These are phyloP conservation scores for Dryobotodes eremita DNA, from an alignment of 2,888 invertebrate species.

Conservation along the genomic window DNA sequence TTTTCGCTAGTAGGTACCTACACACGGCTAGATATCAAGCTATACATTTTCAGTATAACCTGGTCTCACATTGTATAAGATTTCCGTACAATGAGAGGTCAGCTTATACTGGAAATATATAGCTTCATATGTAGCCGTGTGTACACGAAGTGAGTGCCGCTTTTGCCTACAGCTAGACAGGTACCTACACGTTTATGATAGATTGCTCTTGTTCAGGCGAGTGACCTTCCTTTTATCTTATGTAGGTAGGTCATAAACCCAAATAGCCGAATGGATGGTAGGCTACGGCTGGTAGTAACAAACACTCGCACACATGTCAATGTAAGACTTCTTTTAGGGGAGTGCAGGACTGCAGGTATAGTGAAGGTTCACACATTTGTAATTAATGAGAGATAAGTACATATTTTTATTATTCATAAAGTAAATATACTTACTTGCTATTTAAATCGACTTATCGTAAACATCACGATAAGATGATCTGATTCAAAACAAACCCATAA, in stretches of 20 bases:
- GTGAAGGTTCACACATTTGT: neutral
- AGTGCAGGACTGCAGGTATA: neutral
- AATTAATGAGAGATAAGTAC: neutral
- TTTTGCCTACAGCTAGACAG: neutral
- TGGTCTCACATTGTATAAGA: too few relatives aligned
- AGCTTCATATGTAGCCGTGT: too few relatives aligned
- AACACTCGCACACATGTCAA: neutral
- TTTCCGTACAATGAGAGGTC: too few relatives aligned
- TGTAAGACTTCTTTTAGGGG: neutral
- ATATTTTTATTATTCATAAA: slow-evolving; percentile 13
- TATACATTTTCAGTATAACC: too few relatives aligned
- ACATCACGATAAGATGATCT: slow-evolving; percentile 44
- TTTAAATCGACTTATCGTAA: slow-evolving; percentile 1
- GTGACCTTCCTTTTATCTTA: slow-evolving; percentile 21
- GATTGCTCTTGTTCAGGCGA: slow-evolving; percentile 7
- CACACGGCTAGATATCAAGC: too few relatives aligned
- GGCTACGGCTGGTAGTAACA: neutral
- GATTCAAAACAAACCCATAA: slow-evolving; percentile 49
- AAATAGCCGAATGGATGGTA: neutral
- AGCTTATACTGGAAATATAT: too few relatives aligned
- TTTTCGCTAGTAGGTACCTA: too few relatives aligned
- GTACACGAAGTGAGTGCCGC: neutral
- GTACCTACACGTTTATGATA: neutral
- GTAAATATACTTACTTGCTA: neutral
- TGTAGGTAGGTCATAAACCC: neutral